Evolutionary conservation across 1,140 invertebrate genomes (phyloP).

Genomic region (Melipona quadrifasciata): DNA sequence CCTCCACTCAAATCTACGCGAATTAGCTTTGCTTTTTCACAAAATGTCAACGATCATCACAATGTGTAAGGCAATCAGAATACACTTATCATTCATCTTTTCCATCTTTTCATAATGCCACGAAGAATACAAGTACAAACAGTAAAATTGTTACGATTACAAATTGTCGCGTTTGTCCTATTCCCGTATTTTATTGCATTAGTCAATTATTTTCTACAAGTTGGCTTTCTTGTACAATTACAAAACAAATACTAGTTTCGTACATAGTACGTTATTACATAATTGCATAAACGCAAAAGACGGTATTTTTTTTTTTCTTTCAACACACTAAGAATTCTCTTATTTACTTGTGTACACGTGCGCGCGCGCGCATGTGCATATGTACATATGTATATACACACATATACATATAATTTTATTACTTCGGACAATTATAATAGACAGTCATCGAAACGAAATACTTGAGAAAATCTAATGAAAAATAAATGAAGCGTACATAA

Average conservation of each 20-base stretch:
- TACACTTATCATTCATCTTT: neutral
- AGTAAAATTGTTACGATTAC: slow-evolving; percentile 13
- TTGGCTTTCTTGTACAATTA: slow-evolving; percentile 16
- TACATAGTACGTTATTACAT: slow-evolving; percentile 37
- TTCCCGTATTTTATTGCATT: neutral
- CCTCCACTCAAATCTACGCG: slow-evolving; percentile 12
- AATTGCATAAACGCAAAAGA: slow-evolving; percentile 8
- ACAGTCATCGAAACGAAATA: slow-evolving; percentile 24
- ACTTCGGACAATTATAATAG: slow-evolving; percentile 17
- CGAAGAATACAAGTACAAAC: slow-evolving; percentile 7
- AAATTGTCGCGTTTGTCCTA: slow-evolving; percentile 22
- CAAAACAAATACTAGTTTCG: slow-evolving; percentile 38
- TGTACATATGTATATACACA: neutral
- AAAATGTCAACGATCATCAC: slow-evolving; percentile 30
- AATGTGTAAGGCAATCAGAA: slow-evolving; percentile 11
- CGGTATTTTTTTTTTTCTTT: neutral
- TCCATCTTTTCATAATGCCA: slow-evolving; percentile 17
- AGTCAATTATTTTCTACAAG: slow-evolving; percentile 19
- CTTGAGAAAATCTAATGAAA: slow-evolving; percentile 18
- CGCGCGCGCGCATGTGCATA: neutral
- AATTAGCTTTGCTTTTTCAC: slow-evolving; percentile 17
- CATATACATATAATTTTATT: slow-evolving; percentile 4
- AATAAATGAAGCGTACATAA: neutral
- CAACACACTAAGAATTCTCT: slow-evolving; percentile 2
- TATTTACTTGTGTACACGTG: neutral